phyloP scores from a whole-genome alignment of 2,888 invertebrate species.

The Fragum fragum region DNA sequence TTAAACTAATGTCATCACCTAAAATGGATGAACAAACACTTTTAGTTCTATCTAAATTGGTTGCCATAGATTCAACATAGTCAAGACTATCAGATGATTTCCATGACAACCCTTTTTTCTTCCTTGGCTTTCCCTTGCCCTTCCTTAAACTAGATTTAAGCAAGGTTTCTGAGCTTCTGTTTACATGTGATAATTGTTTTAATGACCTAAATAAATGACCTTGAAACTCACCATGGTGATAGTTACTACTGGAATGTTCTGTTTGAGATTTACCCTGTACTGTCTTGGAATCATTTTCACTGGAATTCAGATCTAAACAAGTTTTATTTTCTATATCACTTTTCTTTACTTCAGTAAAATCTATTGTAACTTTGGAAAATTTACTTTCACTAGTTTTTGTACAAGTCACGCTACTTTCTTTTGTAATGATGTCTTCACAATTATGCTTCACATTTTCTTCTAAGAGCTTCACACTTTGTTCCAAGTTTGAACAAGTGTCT shows the following conservation, averaged over 20 bases:
- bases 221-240: slow-evolving; percentile 73
- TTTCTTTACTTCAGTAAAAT: slow-evolving; percentile 20
- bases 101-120: slow-evolving; percentile 75
- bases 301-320: slow-evolving; percentile 17
- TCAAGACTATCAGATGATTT: slow-evolving; percentile 80
- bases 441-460: not conserved
- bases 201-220: slow-evolving; percentile 66
- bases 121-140: slow-evolving; percentile 59
- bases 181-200: slow-evolving; percentile 51
- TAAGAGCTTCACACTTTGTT: not conserved
- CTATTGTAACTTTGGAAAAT: slow-evolving; percentile 10
- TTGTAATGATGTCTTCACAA: not conserved
- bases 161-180: slow-evolving; percentile 75
- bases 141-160: slow-evolving; percentile 75
- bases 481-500: slow-evolving; percentile 32
- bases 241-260: slow-evolving; percentile 58
- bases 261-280: slow-evolving; percentile 27
- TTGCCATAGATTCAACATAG: slow-evolving; percentile 70
- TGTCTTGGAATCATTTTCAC: slow-evolving; percentile 30
- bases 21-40: slow-evolving; percentile 77
- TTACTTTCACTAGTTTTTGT: not conserved
- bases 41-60: slow-evolving; percentile 74
- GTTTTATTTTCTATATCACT: not conserved
- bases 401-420: not conserved
- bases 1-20: slow-evolving; percentile 75